A percentile compares a stretch with the other conserved stretches of the same genome.
These are phyloP conservation scores for Meiosimyza platycephala DNA, from an alignment of 2,888 invertebrate species.

Conservation along the genomic window DNA sequence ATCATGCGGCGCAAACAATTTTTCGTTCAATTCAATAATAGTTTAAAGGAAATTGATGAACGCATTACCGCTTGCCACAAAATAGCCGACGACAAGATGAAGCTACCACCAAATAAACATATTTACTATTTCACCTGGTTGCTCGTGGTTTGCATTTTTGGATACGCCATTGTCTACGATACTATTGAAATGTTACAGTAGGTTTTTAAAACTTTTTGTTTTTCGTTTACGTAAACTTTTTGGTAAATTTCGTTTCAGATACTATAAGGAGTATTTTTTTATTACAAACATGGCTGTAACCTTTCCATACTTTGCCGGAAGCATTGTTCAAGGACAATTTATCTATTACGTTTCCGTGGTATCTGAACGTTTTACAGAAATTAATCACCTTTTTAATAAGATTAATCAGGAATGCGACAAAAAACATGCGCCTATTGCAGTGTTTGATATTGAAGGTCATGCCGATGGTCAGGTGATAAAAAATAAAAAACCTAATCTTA, in stretches of 20 bases:
- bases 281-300: slow-evolving; percentile 56
- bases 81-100: slow-evolving; percentile 49
- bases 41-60: slow-evolving; percentile 57
- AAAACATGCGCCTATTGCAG: slow-evolving; percentile 54
- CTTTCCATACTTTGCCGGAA: slow-evolving; percentile 61
- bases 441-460: slow-evolving; percentile 62
- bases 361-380: slow-evolving; percentile 58
- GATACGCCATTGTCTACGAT: slow-evolving; percentile 54
- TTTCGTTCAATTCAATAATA: slow-evolving; percentile 55
- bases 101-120: slow-evolving; percentile 46
- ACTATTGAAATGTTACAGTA: slow-evolving; percentile 50
- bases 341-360: slow-evolving; percentile 62
- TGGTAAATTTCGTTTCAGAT: slow-evolving; percentile 43
- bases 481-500: background rate
- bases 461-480: background rate
- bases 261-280: slow-evolving; percentile 53
- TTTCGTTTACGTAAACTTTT: background rate
- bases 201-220: slow-evolving; percentile 30
- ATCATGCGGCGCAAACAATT: slow-evolving; percentile 59
- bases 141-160: slow-evolving; percentile 51
- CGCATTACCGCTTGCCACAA: slow-evolving; percentile 54
- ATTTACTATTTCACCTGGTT: slow-evolving; percentile 55
- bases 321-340: slow-evolving; percentile 63
- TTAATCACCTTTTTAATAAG: slow-evolving; percentile 61
- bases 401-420: slow-evolving; percentile 61